Evolutionary conservation across 2,888 invertebrate species (phyloP), one percentile per base, ranked within the genome.

Genomic region (Tupiocoris notatus): DNA sequence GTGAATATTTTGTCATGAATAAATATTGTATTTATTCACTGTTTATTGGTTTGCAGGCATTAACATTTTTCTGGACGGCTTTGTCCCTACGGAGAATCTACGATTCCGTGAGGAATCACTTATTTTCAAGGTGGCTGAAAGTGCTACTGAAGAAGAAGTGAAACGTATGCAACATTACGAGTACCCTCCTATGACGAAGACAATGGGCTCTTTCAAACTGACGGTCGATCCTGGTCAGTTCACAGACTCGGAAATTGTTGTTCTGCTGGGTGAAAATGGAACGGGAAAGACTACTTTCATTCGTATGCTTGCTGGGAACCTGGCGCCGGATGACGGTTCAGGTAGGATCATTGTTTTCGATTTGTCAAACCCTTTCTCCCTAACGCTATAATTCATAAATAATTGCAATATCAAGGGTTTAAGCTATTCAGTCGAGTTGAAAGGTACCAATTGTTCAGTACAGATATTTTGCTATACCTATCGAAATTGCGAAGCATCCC

Each of bases 261-360:
- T 99, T 9, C 88, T 99, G 83, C 88, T 99, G 78, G 93, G 93
- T 58, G 99, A 99, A 85, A 99, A 99, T 84, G 99, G 99, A 79
- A 99, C 99, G 22, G 99, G 99, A 64, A 99, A 99, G 86, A 99
- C 99, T 0, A 99, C 99, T 6, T 97, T 99, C 84, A 99, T 99
- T 82, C 88, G 97, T 82, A 95, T 99, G 95, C 87, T 99, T 83
- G 99, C 99, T 81, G 99, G 99, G 68, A 94, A 95, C 83, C 86
- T 99, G 83, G 89, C 92, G 81, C 94, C 98, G 0, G 98, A 99
- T 86, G 92, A 86, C 62, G 92, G 90, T 63, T 87, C 88, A 79
- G 89, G 89, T 89, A 83, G 23, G 62, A 68, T 7, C 77, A 25
- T 76, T 73, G 70, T 74, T 75, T 21, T 79, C 20, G 17, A 59